Evolutionary conservation across 2,797 vertebrate species (phyloP).

Genomic region (Sarcophilus harrisii): DNA sequence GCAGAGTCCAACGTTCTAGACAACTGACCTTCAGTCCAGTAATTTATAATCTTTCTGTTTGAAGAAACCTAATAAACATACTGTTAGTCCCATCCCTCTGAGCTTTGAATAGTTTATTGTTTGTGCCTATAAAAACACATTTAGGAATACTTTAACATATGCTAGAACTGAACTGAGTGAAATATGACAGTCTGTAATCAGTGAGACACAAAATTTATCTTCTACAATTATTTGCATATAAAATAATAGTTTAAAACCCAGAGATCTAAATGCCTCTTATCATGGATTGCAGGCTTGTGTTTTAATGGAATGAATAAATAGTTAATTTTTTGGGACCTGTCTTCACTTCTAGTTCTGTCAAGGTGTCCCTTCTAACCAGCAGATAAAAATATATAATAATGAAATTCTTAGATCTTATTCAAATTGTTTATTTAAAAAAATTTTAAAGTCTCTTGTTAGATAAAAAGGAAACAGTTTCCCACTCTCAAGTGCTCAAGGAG

Average conservation of each 20-base stretch:
- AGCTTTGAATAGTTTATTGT: conserved; percentile 83
- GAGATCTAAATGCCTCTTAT: conserved; percentile 57
- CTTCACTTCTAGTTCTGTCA: background rate
- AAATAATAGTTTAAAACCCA: conserved; percentile 49
- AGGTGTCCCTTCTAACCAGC: background rate
- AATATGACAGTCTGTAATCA: conserved; percentile 76
- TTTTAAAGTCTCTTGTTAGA: background rate
- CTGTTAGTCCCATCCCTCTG: conserved; percentile 79
- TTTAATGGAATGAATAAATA: conserved; percentile 53
- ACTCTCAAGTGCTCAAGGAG: background rate
- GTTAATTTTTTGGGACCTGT: background rate
- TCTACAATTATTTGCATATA: conserved; percentile 77
- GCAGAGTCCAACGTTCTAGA: conserved; percentile 77
- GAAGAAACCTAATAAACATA: conserved; percentile 79
- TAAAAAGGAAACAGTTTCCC: background rate
- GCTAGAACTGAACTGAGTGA: conserved; percentile 78
- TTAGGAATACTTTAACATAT: conserved; percentile 84
- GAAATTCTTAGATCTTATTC: background rate
- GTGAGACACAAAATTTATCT: conserved; percentile 73
- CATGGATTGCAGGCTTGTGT: conserved; percentile 49
- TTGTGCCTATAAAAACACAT: conserved; percentile 79
- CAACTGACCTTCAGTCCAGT: conserved; percentile 79
- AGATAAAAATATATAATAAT: background rate
- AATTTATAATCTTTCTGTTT: conserved; percentile 81
- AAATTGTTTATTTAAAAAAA: background rate